phyloP scores from a whole-genome alignment of 2,888 invertebrate genomes.

The Oscheius myriophilus region DNA sequence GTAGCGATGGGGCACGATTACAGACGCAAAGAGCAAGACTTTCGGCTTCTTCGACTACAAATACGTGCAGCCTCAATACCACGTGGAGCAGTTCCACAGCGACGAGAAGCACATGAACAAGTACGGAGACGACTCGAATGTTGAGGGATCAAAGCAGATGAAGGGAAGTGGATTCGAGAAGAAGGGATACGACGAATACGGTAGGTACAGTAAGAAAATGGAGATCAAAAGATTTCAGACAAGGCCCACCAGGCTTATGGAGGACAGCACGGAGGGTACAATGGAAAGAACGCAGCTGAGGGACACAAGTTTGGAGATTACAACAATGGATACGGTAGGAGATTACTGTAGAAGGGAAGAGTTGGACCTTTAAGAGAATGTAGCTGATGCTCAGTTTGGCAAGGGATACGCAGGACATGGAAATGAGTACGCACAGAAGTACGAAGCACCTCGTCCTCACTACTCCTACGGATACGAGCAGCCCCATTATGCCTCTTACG shows the following conservation, averaged over 20 bases:
- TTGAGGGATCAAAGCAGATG: slow-evolving; percentile 47
- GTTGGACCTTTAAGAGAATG: slow-evolving; percentile 25
- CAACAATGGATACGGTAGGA: slow-evolving; percentile 39
- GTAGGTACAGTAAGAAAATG: slow-evolving; percentile 28
- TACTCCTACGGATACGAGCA: not conserved
- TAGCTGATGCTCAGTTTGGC: slow-evolving; percentile 51
- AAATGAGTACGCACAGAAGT: slow-evolving; percentile 33
- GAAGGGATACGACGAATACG: slow-evolving; percentile 55
- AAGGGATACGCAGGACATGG: slow-evolving; percentile 53
- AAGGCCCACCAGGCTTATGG: slow-evolving; percentile 50
- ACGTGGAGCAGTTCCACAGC: slow-evolving; percentile 62
- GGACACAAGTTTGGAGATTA: slow-evolving; percentile 36
- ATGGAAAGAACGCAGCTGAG: slow-evolving; percentile 53
- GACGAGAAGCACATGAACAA: slow-evolving; percentile 63
- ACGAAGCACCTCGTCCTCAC: slow-evolving; percentile 16
- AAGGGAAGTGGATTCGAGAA: slow-evolving; percentile 54
- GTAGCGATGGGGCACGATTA: not conserved
- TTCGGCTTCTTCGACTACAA: slow-evolving; percentile 65
- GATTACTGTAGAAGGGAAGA: too few species aligned
- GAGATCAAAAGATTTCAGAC: slow-evolving; percentile 40
- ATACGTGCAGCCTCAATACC: slow-evolving; percentile 64
- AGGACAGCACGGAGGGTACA: slow-evolving; percentile 47
- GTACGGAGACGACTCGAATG: slow-evolving; percentile 57
- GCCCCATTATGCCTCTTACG: too few species aligned
- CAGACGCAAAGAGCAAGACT: slow-evolving; percentile 61